Evolutionary conservation across 1,140 invertebrate species (phyloP), one percentile per base, ranked within the genome.

Genomic region (Atta cephalotes): DNA sequence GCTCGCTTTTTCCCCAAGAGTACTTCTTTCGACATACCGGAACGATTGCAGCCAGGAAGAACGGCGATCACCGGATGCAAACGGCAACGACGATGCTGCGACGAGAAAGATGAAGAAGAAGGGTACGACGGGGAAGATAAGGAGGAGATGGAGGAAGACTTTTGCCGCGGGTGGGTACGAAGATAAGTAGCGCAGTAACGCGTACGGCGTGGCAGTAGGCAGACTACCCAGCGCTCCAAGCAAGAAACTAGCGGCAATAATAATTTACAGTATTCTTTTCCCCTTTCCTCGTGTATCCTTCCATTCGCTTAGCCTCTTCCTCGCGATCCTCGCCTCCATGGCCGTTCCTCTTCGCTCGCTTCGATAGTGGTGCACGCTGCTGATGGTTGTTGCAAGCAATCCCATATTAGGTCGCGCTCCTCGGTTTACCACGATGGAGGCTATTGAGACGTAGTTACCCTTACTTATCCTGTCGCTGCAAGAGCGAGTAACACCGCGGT

Each of bases 401-500:
- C 87, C 89, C 89, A 90, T 90, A 90, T 90, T 90, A 90, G 89
- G 62, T 85, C 85, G 62, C 77, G 86, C 68, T 87, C 74, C 68
- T 85, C 85, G 88, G 63, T 88, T 84, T 81, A 71, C 88, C 80
- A 72, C 81, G 88, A 90, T 90, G 68, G 62, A 60, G 80, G 70
- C 89, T 90, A 90, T 90, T 90, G 89, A 90, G 89, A 90, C 88
- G 89, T 90, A 90, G 89, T 90, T 90, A 90, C 88, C 80, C 86
- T 90, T 78, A 86, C 79, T 85, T 87, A 85, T 89, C 86, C 88
- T 82, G 71, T 89, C 74, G 78, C 60, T 87, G 79, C 65, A 18
- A 81, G 28, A 58, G 80, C 70, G 74, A 70, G 76, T 76, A 74
- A 53, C 82, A 53, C 78, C 65, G 45, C 65, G 45, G 66, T 21